A percentile compares a stretch with the other conserved stretches of the same genome.
phyloP scores from a whole-genome alignment of 2,113 vertebrate genomes.

The Zapus hudsonius region DNA sequence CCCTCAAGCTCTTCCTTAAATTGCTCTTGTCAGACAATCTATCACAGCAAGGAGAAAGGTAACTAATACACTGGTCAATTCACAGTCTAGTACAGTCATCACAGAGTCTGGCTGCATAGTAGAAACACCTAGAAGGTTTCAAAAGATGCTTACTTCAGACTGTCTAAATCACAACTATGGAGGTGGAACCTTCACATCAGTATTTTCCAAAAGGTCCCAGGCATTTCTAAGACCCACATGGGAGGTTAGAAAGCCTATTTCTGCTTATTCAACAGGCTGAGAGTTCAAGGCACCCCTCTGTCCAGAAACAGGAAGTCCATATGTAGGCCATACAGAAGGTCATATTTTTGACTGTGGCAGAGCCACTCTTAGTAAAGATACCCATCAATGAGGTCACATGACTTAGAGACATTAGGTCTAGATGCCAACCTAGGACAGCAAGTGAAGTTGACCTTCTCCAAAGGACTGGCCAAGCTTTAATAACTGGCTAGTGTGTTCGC shows the following conservation, averaged over 20 bases:
- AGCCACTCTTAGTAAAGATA: background rate
- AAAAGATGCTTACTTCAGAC: background rate
- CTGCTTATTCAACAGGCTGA: background rate
- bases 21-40: background rate
- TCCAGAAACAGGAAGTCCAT: background rate
- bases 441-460: background rate
- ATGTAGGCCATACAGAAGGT: background rate
- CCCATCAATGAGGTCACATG: background rate
- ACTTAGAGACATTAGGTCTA: slow-evolving; percentile 26
- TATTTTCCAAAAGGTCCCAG: background rate
- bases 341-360: background rate
- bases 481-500: slow-evolving; percentile 1
- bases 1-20: background rate
- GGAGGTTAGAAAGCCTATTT: background rate
- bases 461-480: slow-evolving; percentile 25
- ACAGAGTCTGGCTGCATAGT: background rate
- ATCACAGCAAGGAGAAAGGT: background rate
- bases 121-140: background rate
- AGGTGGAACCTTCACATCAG: background rate
- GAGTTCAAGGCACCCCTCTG: background rate
- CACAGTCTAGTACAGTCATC: background rate
- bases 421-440: background rate
- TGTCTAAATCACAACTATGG: background rate
- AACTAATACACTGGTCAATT: background rate
- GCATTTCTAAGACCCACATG: slow-evolving; percentile 6